phyloP scores from a whole-genome alignment of 2,888 invertebrate species.

The Thymelicus sylvestris region DNA sequence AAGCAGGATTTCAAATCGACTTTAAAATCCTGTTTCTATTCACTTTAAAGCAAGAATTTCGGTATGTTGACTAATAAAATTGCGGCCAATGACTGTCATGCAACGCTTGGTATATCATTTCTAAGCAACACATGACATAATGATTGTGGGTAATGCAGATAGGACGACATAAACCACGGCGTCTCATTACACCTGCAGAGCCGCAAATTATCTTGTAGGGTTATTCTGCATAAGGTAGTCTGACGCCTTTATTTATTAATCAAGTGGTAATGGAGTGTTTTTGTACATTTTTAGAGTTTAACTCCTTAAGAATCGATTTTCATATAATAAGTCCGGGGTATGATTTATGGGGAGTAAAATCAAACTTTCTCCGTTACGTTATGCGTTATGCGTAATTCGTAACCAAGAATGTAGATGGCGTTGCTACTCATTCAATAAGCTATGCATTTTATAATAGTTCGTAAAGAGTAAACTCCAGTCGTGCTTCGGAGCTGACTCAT shows the following conservation, averaged over 20 bases:
- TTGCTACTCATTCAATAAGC: no score
- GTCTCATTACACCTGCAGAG: conserved; percentile 54
- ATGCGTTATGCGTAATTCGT: no score
- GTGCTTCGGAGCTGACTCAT: no score
- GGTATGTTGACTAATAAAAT: not conserved
- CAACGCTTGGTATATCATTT: conserved; percentile 37
- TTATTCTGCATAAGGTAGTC: conserved; percentile 52
- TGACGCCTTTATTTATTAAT: conserved; percentile 41
- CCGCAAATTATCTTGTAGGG: conserved; percentile 51
- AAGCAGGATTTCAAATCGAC: not conserved
- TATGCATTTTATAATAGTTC: no score
- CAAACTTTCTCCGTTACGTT: no score
- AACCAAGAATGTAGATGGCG: no score
- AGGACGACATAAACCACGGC: conserved; percentile 59
- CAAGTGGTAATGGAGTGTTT: no score
- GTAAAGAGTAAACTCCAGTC: no score
- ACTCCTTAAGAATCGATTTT: no score
- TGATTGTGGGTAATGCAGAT: conserved; percentile 54
- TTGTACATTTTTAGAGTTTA: no score
- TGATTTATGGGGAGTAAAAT: no score
- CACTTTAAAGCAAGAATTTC: not conserved
- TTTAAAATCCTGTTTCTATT: not conserved
- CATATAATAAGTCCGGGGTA: no score
- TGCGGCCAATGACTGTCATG: not conserved
- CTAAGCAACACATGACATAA: conserved; percentile 45